phyloP scores from a whole-genome alignment of 1,140 invertebrate genomes.

The Pseudomyrmex sp. region DNA sequence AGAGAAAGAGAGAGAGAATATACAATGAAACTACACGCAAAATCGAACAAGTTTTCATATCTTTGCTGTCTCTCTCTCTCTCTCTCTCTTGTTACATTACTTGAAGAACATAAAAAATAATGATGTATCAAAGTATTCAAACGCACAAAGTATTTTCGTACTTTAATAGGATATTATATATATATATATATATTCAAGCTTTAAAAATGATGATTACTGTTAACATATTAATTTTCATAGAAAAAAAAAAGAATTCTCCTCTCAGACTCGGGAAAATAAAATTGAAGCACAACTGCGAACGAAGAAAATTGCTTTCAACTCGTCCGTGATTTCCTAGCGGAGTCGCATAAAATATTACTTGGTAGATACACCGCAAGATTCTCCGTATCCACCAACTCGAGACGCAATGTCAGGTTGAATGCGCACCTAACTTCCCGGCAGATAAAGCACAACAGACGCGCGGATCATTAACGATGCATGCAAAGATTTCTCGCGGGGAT shows the following conservation, averaged over 20 bases:
- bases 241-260: background rate
- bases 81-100: too few relatives aligned
- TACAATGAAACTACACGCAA: too few relatives aligned
- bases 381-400: slow-evolving; percentile 47
- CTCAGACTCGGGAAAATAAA: slow-evolving; percentile 29
- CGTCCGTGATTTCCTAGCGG: slow-evolving; percentile 69
- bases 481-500: slow-evolving; percentile 64
- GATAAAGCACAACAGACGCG: slow-evolving; percentile 57
- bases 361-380: slow-evolving; percentile 56
- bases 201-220: background rate
- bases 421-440: slow-evolving; percentile 54
- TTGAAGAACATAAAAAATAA: background rate
- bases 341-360: slow-evolving; percentile 48
- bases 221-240: slow-evolving; percentile 39
- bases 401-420: slow-evolving; percentile 59
- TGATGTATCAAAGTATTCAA: background rate
- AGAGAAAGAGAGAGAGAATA: too few relatives aligned
- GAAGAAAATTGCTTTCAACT: slow-evolving; percentile 53
- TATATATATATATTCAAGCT: too few relatives aligned
- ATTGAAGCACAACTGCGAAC: slow-evolving; percentile 3
- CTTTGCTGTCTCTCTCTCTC: too few relatives aligned
- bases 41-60: too few relatives aligned
- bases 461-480: slow-evolving; percentile 69
- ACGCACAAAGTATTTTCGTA: too few relatives aligned
- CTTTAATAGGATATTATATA: too few relatives aligned